Conservation (phyloP, 1,140 invertebrate genomes). For the Drosophila eugracilis region DNA sequence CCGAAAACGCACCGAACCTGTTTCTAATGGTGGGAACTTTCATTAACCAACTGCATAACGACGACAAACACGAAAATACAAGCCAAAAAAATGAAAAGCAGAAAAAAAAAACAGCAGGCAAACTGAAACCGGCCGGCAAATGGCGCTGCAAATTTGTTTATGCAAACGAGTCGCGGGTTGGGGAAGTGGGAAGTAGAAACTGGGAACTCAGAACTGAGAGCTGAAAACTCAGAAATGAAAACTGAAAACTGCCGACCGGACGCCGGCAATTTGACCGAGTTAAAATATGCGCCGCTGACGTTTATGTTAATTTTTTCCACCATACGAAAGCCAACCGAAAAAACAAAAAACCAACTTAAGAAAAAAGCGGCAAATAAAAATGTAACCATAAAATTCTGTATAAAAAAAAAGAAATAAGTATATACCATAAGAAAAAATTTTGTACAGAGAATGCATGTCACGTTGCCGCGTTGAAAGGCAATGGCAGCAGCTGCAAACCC, state of each 20-base stretch:
- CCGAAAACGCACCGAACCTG: constrained; percentile 60
- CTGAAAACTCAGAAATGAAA: constrained; percentile 1
- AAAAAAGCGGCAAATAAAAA: constrained; percentile 68
- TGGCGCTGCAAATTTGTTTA: constrained; percentile 79
- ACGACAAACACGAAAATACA: constrained; percentile 13
- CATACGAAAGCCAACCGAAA: constrained; percentile 48
- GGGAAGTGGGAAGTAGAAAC: constrained; percentile 16
- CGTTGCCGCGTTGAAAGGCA: constrained; percentile 42
- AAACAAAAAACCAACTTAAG: constrained; percentile 32
- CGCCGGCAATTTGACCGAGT: constrained; percentile 81
- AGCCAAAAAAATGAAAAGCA: constrained; percentile 4
- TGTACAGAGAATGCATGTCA: constrained; percentile 69
- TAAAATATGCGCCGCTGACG: constrained; percentile 81
- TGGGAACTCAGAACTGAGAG: constrained; percentile 13
- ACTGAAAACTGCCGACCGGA: constrained; percentile 62
- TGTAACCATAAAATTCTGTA: constrained; percentile 45
- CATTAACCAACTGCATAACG: constrained; percentile 72
- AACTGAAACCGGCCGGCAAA: constrained; percentile 77
- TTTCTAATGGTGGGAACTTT: constrained; percentile 83
- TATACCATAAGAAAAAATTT: constrained; percentile 21
- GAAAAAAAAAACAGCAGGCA: constrained; percentile 32
- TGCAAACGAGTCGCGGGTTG: constrained; percentile 59
- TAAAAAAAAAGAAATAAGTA: constrained; percentile 16
- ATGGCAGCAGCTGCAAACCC: constrained; percentile 63
- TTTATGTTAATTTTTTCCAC: constrained; percentile 74